Conservation (phyloP, 1,140 invertebrate species). For the Dryas iulia region DNA sequence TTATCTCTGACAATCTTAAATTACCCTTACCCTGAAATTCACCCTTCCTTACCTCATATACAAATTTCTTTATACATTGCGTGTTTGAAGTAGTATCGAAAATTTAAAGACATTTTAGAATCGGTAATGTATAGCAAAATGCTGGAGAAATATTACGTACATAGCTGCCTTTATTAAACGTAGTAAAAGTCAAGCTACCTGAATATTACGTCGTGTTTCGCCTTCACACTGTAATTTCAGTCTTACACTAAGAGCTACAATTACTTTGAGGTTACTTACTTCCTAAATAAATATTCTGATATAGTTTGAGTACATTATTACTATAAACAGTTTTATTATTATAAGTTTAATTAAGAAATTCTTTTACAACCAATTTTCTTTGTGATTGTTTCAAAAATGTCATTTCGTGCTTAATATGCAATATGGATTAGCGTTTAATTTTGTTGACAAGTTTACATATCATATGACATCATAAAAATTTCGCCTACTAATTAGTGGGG, state of each 20-base stretch:
- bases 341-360: too few relatives aligned
- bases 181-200: background rate
- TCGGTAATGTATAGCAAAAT: constrained; percentile 6
- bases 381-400: too few relatives aligned
- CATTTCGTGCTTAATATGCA: too few relatives aligned
- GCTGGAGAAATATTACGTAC: constrained; percentile 7
- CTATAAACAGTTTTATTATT: too few relatives aligned
- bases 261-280: background rate
- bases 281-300: background rate
- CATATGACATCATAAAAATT: too few relatives aligned
- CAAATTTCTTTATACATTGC: background rate
- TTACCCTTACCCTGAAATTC: constrained; percentile 5
- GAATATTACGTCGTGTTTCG: background rate
- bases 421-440: too few relatives aligned
- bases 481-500: too few relatives aligned
- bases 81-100: constrained; percentile 9
- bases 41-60: background rate
- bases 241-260: background rate
- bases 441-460: too few relatives aligned
- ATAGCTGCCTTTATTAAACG: background rate
- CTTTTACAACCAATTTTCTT: too few relatives aligned
- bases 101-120: constrained; percentile 12
- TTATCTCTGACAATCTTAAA: constrained; percentile 31
- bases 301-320: background rate
- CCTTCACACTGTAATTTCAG: background rate